These are phyloP conservation scores for Heterocephalus glaber DNA, from an alignment of 2,113 vertebrate genomes.

Conservation along the genomic window DNA sequence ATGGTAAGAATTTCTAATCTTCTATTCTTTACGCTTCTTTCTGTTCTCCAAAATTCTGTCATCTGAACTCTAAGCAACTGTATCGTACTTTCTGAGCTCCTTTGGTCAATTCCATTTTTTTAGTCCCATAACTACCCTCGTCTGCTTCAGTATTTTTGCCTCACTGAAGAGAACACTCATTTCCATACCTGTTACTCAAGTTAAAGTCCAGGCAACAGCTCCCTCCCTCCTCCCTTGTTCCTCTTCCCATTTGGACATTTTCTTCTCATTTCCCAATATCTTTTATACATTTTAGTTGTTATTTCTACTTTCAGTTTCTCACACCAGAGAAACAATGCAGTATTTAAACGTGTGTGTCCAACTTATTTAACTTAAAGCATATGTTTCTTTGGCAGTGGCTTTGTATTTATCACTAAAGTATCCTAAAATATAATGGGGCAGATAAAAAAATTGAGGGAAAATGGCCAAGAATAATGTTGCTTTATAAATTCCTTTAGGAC, in stretches of 20 bases:
- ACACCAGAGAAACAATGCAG: too few species aligned
- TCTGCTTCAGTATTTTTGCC: background rate
- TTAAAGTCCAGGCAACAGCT: conserved; percentile 5
- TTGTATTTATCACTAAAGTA: conserved; percentile 10
- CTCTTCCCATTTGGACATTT: too few species aligned
- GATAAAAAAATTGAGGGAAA: background rate
- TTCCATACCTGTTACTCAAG: conserved; percentile 37
- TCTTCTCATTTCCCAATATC: too few species aligned
- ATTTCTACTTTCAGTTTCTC: too few species aligned
- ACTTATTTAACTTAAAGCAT: background rate
- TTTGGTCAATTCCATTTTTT: background rate
- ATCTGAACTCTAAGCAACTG: conserved; percentile 4
- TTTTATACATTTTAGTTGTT: too few species aligned
- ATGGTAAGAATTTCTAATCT: conserved; percentile 39
- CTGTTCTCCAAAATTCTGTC: background rate
- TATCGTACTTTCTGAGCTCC: background rate
- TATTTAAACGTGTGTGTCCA: too few species aligned
- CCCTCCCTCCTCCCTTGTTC: too few species aligned
- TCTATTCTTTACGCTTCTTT: conserved; percentile 19
- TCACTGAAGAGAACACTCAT: conserved; percentile 31
- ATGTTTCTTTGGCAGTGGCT: conserved; percentile 16
- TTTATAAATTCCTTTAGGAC: conserved; percentile 26
- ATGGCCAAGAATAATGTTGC: conserved; percentile 6
- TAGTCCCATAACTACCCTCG: background rate
- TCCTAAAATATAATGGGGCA: background rate